Evolutionary conservation across 2,113 vertebrate species (phyloP).

Genomic region (Eulemur rufifrons): DNA sequence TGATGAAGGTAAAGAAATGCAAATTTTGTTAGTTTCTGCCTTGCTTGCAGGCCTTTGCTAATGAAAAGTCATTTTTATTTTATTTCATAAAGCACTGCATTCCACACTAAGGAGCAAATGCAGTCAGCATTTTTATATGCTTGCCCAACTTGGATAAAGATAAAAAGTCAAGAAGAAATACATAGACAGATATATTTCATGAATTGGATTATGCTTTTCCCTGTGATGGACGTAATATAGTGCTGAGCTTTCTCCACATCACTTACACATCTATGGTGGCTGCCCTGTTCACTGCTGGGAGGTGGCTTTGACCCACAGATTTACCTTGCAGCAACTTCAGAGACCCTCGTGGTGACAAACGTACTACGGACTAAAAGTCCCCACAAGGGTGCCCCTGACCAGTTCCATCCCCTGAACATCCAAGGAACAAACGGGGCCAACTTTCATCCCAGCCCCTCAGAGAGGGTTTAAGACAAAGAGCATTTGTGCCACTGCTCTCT

Average conservation of each 20-base stretch:
- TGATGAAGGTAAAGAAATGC: constrained; percentile 45
- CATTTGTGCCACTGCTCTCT: neutral
- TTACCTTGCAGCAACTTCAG: neutral
- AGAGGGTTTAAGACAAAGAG: neutral
- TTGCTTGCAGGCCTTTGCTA: constrained; percentile 53
- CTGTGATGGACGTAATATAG: neutral
- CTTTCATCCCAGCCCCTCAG: neutral
- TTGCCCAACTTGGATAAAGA: constrained; percentile 20
- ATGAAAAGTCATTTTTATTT: constrained; percentile 56
- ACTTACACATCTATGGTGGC: neutral
- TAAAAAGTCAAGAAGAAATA: constrained; percentile 28
- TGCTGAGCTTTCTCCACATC: neutral
- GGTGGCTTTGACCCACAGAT: neutral
- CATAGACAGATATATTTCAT: neutral
- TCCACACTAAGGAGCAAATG: constrained; percentile 41
- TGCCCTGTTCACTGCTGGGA: neutral
- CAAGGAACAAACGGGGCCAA: neutral
- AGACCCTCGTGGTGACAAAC: neutral
- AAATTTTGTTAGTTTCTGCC: constrained; percentile 50
- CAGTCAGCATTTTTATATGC: constrained; percentile 37
- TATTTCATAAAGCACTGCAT: neutral
- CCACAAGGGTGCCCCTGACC: neutral
- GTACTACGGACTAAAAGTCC: neutral
- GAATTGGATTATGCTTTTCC: neutral
- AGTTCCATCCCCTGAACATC: neutral